Evolutionary conservation across 2,113 vertebrate species (phyloP).

Genomic region (Ancistrus triradiatus): DNA sequence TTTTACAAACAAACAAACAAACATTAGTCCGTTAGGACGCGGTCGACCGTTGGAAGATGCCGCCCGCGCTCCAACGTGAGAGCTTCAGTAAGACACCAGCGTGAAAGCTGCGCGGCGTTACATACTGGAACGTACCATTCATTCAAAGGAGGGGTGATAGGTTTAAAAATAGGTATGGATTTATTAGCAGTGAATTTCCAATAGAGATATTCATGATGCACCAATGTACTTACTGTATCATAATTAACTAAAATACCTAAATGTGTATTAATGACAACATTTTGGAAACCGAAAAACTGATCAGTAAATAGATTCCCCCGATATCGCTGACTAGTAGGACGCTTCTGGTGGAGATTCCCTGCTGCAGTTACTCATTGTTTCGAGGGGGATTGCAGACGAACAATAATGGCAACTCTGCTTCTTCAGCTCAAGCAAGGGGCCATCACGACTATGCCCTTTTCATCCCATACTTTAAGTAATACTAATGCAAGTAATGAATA

Average conservation of each 20-base stretch:
- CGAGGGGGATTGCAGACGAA: conserved; percentile 38
- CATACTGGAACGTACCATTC: conserved; percentile 65
- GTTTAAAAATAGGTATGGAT: too few species aligned
- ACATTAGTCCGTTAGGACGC: conserved; percentile 12
- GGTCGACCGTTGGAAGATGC: background rate
- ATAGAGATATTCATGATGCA: too few species aligned
- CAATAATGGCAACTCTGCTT: conserved; percentile 35
- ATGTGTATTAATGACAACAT: too few species aligned
- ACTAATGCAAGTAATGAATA: background rate
- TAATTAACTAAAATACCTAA: too few species aligned
- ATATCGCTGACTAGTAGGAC: background rate
- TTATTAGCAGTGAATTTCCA: too few species aligned
- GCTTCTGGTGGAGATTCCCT: conserved; percentile 46
- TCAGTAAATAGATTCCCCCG: background rate
- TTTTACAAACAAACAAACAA: conserved; percentile 16
- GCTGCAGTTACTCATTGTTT: conserved; percentile 50
- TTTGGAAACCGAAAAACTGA: too few species aligned
- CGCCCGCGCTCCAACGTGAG: background rate
- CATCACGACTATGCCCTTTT: conserved; percentile 37
- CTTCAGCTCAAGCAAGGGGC: conserved; percentile 36
- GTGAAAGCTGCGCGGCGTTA: conserved; percentile 53
- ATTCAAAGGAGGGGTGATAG: conserved; percentile 25
- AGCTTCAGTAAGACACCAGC: conserved; percentile 50
- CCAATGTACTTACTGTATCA: too few species aligned
- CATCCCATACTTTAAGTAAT: background rate